Conservation (phyloP, 92 coral and sea anemone genomes). For the Isaurus tuberculatus region DNA sequence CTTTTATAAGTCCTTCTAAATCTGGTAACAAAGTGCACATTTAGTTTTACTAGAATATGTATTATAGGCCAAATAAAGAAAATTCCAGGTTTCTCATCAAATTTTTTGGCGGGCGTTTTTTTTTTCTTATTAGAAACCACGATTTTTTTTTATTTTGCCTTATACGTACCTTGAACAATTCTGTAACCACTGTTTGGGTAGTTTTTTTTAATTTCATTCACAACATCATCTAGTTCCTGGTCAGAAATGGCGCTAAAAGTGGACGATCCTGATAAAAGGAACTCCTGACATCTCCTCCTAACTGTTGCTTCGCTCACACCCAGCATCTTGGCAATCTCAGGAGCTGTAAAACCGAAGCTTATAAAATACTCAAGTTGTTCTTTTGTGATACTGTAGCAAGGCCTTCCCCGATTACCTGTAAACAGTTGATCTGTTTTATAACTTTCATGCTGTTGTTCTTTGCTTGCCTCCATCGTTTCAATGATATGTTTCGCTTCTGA, state of each 20-base stretch:
- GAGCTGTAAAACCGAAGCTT: slow-evolving; percentile 6
- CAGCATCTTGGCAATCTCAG: slow-evolving; percentile 25
- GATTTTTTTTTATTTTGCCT: neutral
- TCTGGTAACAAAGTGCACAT: no score
- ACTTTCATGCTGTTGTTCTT: neutral
- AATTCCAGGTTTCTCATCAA: no score
- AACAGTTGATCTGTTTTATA: slow-evolving; percentile 1
- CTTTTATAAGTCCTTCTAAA: no score
- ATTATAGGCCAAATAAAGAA: no score
- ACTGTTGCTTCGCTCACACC: slow-evolving; percentile 42
- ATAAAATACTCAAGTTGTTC: slow-evolving; percentile 45
- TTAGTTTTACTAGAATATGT: no score
- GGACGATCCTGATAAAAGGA: neutral
- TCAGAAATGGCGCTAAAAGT: slow-evolving; percentile 51
- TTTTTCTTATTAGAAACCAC: neutral
- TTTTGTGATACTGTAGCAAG: slow-evolving; percentile 38
- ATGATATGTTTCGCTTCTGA: neutral
- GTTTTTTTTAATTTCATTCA: slow-evolving; percentile 41
- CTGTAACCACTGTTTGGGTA: slow-evolving; percentile 47
- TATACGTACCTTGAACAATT: slow-evolving; percentile 28
- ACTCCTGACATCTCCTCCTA: slow-evolving; percentile 36
- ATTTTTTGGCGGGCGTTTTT: no score
- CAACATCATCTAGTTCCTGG: slow-evolving; percentile 57
- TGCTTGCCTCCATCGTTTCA: neutral
- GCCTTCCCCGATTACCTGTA: slow-evolving; percentile 42